phyloP scores from a whole-genome alignment of 2,113 vertebrate species.

The Archocentrus centrarchus region DNA sequence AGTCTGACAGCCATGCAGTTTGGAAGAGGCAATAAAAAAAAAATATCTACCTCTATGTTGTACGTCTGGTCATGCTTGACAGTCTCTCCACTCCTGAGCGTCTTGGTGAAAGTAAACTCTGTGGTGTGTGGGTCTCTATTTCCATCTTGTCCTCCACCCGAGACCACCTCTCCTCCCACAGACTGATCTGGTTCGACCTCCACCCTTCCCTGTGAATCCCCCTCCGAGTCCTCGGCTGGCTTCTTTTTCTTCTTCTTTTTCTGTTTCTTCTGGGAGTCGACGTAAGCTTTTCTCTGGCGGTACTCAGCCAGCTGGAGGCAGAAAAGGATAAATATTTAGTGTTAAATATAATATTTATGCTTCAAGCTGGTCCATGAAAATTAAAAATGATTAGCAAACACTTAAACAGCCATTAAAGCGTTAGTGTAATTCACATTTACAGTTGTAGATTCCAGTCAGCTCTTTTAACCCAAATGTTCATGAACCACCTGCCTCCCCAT shows the following conservation, averaged over 20 bases:
- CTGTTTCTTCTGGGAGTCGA: slow-evolving; percentile 89
- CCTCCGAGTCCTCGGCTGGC: slow-evolving; percentile 78
- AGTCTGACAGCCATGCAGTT: neutral
- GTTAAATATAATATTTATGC: neutral
- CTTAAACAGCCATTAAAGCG: neutral
- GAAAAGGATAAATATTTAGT: neutral
- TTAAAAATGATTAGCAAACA: neutral
- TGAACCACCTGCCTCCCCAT: neutral
- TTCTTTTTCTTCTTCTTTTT: slow-evolving; percentile 89
- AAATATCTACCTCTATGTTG: slow-evolving; percentile 86
- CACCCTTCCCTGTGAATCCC: slow-evolving; percentile 55
- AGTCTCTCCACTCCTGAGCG: slow-evolving; percentile 85
- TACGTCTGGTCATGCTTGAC: slow-evolving; percentile 85
- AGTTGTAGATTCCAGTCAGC: neutral
- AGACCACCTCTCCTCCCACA: slow-evolving; percentile 70
- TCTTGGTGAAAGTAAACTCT: slow-evolving; percentile 82
- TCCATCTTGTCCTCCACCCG: slow-evolving; percentile 64
- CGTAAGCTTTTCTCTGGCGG: slow-evolving; percentile 92
- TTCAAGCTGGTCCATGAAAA: neutral
- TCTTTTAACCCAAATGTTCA: slow-evolving; percentile 12
- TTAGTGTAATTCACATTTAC: neutral
- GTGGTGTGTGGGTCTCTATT: slow-evolving; percentile 70
- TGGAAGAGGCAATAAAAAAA: neutral
- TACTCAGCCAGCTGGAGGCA: slow-evolving; percentile 90
- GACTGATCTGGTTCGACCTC: slow-evolving; percentile 72